phyloP scores from a whole-genome alignment of 2,888 invertebrate species.

The Junonia oenone region DNA sequence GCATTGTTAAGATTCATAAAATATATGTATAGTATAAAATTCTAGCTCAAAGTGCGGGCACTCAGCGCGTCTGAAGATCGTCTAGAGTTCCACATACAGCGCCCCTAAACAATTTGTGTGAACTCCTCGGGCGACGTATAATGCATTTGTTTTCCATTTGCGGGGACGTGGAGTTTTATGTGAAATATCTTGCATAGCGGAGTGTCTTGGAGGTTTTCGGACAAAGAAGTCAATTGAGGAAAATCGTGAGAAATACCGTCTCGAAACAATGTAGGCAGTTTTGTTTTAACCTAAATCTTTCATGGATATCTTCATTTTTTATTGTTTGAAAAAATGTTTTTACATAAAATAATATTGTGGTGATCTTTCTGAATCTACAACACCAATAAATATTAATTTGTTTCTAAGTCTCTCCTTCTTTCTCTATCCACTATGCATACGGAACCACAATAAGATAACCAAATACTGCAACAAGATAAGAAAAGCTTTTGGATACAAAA shows the following conservation, averaged over 20 bases:
- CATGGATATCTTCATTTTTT: no score
- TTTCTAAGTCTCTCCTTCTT: no score
- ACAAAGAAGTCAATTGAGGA: not conserved
- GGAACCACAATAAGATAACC: no score
- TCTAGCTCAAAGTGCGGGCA: constrained; percentile 25
- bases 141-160: constrained; percentile 31
- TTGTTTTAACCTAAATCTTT: not conserved
- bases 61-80: constrained; percentile 30
- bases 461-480: no score
- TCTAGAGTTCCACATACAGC: constrained; percentile 31
- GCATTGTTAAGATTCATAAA: constrained; percentile 1
- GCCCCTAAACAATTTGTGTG: constrained; percentile 33
- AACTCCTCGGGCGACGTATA: constrained; percentile 20
- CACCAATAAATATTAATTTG: no score
- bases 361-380: no score
- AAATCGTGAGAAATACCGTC: not conserved
- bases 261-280: not conserved
- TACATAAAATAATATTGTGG: no score
- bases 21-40: constrained; percentile 5
- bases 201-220: not conserved
- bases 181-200: not conserved
- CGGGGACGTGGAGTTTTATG: constrained; percentile 6
- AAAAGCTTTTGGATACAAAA: no score
- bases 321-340: no score
- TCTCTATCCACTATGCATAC: no score